These are phyloP conservation scores for Melanogrammus aeglefinus DNA, from an alignment of 2,797 vertebrate genomes.

Conservation along the genomic window DNA sequence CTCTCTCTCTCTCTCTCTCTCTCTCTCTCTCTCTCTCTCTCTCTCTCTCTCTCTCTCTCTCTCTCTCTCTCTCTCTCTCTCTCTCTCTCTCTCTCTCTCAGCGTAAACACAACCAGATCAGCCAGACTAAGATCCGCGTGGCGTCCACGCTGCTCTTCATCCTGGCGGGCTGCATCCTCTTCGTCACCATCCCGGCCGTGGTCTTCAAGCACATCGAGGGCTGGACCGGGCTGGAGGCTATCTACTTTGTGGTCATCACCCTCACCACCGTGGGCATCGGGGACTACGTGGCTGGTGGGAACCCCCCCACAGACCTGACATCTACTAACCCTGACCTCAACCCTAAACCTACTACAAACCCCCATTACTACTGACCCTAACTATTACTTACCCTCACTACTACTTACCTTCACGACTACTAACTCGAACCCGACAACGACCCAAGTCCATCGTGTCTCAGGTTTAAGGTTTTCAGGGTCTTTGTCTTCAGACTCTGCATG, in stretches of 20 bases:
- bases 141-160: constrained; percentile 92
- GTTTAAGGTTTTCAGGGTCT: too few relatives aligned
- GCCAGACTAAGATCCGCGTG: constrained; percentile 93
- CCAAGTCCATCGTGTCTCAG: too few relatives aligned
- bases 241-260: constrained; percentile 93
- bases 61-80: neutral
- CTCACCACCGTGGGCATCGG: constrained; percentile 92
- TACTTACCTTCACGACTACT: too few relatives aligned
- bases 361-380: too few relatives aligned
- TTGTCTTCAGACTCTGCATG: too few relatives aligned
- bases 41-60: neutral
- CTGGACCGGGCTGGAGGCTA: constrained; percentile 89
- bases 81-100: constrained; percentile 23
- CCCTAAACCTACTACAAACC: too few relatives aligned
- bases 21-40: neutral
- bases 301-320: neutral
- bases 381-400: too few relatives aligned
- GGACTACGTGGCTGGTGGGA: constrained; percentile 92
- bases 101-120: constrained; percentile 89
- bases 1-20: neutral
- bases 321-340: neutral
- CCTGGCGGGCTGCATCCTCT: constrained; percentile 87
- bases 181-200: constrained; percentile 91
- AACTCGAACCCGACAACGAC: too few relatives aligned
- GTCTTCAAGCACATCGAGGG: constrained; percentile 92